These are phyloP conservation scores for Xestoiulus laeticollis DNA, from an alignment of 2,888 invertebrate species.

Conservation along the genomic window DNA sequence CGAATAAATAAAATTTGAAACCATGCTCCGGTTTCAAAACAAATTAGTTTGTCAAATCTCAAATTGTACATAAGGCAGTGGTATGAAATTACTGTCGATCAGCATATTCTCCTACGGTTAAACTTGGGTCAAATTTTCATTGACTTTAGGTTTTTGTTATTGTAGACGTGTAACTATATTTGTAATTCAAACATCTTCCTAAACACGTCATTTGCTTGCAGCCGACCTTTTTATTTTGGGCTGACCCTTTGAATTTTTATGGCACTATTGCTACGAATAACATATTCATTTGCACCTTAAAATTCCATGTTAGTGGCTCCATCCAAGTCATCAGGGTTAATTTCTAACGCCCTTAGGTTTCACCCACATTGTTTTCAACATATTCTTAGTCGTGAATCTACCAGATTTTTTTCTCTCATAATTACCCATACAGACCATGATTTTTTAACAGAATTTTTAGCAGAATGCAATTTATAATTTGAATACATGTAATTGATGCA, in stretches of 20 bases:
- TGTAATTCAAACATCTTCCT: background rate
- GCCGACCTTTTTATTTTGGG: background rate
- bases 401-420: background rate
- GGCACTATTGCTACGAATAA: background rate
- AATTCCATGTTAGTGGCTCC: background rate
- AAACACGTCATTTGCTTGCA: background rate
- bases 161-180: background rate
- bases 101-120: background rate
- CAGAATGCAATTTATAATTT: background rate
- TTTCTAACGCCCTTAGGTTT: background rate
- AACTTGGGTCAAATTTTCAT: background rate
- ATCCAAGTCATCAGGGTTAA: background rate
- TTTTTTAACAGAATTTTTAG: background rate
- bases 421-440: background rate
- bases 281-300: conserved; percentile 9
- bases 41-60: background rate
- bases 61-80: background rate
- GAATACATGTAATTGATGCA: background rate
- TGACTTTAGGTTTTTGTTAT: background rate
- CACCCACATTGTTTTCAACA: background rate
- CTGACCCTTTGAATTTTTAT: background rate
- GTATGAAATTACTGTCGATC: no score
- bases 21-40: background rate
- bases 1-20: background rate
- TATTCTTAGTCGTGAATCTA: background rate